phyloP scores from a whole-genome alignment of 2,113 vertebrate species.

The Leiothrix lutea region DNA sequence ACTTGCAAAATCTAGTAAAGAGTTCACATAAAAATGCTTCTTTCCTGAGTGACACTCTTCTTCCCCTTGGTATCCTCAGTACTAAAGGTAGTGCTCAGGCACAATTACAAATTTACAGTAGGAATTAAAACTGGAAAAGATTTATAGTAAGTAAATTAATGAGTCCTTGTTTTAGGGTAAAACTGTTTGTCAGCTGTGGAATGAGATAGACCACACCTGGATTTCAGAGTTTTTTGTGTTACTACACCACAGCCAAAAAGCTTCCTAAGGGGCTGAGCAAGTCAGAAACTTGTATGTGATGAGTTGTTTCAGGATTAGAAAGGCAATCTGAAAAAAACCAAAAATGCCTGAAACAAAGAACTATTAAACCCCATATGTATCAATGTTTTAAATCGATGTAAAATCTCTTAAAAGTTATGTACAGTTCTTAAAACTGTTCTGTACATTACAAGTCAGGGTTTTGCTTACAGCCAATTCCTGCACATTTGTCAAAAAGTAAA shows the following conservation, averaged over 20 bases:
- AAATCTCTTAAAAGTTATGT: background rate
- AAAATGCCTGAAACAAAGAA: background rate
- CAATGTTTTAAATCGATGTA: background rate
- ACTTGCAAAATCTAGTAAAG: background rate
- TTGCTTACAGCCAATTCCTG: background rate
- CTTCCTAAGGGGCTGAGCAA: background rate
- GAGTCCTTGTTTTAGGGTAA: background rate
- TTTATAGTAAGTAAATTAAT: background rate
- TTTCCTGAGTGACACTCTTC: background rate
- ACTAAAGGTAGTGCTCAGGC: background rate
- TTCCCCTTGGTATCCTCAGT: background rate
- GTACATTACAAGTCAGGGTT: background rate
- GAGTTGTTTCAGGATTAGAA: background rate
- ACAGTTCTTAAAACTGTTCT: background rate
- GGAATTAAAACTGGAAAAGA: background rate
- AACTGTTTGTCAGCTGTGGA: background rate
- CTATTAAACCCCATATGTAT: background rate
- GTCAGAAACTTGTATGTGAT: background rate
- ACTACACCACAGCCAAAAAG: background rate
- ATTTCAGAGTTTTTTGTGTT: background rate
- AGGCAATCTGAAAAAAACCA: background rate
- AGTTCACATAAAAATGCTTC: background rate
- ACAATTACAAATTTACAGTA: background rate
- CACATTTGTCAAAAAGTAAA: background rate
- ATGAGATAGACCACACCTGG: background rate